These are phyloP conservation scores for Panopea generosa DNA, from an alignment of 2,888 invertebrate genomes.

Conservation along the genomic window DNA sequence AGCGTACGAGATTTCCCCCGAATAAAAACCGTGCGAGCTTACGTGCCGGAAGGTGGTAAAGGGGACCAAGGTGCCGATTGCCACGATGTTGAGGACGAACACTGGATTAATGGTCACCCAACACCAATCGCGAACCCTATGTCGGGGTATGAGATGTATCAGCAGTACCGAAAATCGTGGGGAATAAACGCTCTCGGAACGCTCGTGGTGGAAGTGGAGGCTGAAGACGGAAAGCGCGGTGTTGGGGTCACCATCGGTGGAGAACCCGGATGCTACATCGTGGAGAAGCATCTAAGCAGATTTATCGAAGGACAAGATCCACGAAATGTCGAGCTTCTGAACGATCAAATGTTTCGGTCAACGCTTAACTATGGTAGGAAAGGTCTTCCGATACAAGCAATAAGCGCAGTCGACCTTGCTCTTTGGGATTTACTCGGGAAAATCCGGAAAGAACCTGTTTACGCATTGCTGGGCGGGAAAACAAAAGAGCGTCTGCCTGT, in stretches of 20 bases:
- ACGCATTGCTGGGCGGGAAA: slow-evolving; percentile 82
- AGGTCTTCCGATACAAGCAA: slow-evolving; percentile 81
- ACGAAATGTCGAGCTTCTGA: slow-evolving; percentile 79
- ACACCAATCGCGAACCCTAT: slow-evolving; percentile 82
- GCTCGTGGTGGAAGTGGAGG: slow-evolving; percentile 82
- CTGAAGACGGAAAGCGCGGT: slow-evolving; percentile 80
- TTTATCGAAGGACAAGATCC: slow-evolving; percentile 83
- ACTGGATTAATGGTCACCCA: slow-evolving; percentile 82
- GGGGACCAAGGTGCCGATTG: slow-evolving; percentile 82
- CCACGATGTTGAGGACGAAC: slow-evolving; percentile 80
- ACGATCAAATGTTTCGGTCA: slow-evolving; percentile 82
- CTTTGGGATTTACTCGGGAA: slow-evolving; percentile 83
- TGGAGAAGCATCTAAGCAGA: slow-evolving; percentile 81
- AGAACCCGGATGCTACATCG: slow-evolving; percentile 81
- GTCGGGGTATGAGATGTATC: slow-evolving; percentile 77
- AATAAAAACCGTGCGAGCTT: slow-evolving; percentile 78
- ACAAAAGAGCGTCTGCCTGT: slow-evolving; percentile 81
- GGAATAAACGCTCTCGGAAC: slow-evolving; percentile 83
- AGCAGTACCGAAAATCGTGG: slow-evolving; percentile 79
- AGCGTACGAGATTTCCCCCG: slow-evolving; percentile 66
- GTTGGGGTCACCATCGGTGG: slow-evolving; percentile 82
- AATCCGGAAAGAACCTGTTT: slow-evolving; percentile 80
- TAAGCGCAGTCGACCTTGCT: slow-evolving; percentile 82
- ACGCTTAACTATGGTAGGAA: slow-evolving; percentile 83
- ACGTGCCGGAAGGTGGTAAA: slow-evolving; percentile 60